Conservation (phyloP, 2,113 vertebrate species). For the Anthoscopus minutus region DNA sequence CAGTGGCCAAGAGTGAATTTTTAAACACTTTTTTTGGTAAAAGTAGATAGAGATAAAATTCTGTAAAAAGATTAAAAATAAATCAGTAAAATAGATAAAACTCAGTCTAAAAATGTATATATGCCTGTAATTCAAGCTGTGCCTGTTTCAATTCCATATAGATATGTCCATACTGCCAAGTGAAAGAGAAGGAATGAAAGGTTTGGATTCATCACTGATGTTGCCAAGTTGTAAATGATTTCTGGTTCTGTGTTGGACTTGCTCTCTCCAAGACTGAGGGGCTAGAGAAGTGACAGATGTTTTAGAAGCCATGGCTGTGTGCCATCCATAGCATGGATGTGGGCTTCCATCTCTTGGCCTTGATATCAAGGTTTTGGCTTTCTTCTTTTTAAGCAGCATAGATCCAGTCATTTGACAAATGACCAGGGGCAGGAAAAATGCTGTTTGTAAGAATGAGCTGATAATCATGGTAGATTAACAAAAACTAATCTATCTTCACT, state of each 20-base stretch:
- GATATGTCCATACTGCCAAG: neutral
- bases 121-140: neutral
- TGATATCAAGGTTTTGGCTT: neutral
- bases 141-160: neutral
- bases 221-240: neutral
- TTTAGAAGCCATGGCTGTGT: neutral
- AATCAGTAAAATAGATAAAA: neutral
- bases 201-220: neutral
- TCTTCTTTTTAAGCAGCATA: neutral
- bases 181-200: neutral
- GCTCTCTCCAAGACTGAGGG: neutral
- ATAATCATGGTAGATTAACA: rapidly evolving
- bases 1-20: neutral
- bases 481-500: neutral
- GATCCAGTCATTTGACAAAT: neutral
- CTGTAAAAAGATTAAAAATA: neutral
- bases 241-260: neutral
- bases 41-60: neutral
- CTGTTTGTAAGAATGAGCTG: neutral
- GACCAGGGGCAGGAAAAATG: neutral
- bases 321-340: rapidly evolving
- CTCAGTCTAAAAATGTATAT: neutral
- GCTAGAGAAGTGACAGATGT: neutral
- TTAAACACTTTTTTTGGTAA: neutral
- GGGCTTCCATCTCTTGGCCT: neutral